Percentiles rank a stretch among this genome's conserved stretches.
phyloP scores from a whole-genome alignment of 37 sponge, comb jelly and placozoan genomes.

The Chondrilla cf. caribensis region DNA sequence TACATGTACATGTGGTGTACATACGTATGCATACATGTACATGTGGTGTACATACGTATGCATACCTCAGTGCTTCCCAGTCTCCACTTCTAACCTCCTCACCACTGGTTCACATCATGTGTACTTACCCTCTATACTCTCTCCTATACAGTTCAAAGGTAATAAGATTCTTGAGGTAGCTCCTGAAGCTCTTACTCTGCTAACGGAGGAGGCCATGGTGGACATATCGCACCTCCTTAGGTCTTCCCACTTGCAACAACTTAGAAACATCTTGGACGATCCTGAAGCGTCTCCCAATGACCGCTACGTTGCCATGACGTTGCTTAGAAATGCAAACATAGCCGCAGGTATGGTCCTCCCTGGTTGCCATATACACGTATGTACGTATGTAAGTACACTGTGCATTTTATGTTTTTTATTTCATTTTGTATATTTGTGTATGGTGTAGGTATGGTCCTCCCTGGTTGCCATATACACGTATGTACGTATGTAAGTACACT shows the following conservation, averaged over 20 bases:
- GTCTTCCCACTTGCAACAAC: constrained; percentile 53
- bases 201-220: constrained; percentile 43
- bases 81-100: no score
- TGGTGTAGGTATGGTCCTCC: constrained; percentile 40
- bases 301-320: constrained; percentile 41
- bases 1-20: no score
- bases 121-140: no score
- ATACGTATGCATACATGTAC: no score
- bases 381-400: no score
- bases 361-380: constrained; percentile 58
- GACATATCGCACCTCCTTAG: constrained; percentile 50
- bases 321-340: constrained; percentile 47
- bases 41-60: no score
- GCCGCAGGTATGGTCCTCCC: constrained; percentile 51
- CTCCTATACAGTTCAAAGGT: constrained; percentile 21
- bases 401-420: not conserved
- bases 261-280: constrained; percentile 38
- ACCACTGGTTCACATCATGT: no score
- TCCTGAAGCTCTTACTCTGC: constrained; percentile 24
- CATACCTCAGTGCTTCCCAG: no score
- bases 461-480: constrained; percentile 61
- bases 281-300: constrained; percentile 48
- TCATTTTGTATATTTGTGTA: not conserved
- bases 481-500: no score
- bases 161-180: constrained; percentile 16